Conservation (phyloP, 2,888 invertebrate species). For the Tiphia femorata region DNA sequence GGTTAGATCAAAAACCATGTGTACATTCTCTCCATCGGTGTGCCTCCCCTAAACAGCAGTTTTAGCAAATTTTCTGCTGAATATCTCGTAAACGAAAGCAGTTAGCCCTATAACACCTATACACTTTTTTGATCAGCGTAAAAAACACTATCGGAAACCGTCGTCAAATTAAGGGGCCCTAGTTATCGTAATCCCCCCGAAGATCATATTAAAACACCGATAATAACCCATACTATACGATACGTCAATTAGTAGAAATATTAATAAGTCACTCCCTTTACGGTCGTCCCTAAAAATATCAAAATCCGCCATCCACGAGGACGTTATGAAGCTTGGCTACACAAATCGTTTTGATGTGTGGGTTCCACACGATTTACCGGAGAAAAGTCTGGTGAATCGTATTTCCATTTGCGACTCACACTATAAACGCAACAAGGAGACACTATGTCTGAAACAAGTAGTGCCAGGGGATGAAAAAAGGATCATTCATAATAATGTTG, state of each 20-base stretch:
- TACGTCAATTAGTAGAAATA: constrained; percentile 1
- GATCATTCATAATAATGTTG: constrained; percentile 5
- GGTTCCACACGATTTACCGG: constrained; percentile 36
- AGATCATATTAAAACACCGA: not conserved
- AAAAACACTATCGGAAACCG: too few relatives aligned
- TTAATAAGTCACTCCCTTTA: too few relatives aligned
- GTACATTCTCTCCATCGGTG: too few relatives aligned
- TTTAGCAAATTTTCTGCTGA: too few relatives aligned
- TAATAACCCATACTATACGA: not conserved
- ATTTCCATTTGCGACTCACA: not conserved
- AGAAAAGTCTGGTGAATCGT: not conserved
- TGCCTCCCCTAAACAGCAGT: too few relatives aligned
- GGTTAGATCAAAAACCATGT: too few relatives aligned
- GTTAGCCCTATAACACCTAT: too few relatives aligned
- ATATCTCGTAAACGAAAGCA: too few relatives aligned
- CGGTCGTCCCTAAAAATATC: too few relatives aligned
- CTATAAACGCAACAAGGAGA: not conserved
- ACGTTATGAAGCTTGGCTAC: constrained; percentile 7
- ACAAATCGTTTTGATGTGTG: constrained; percentile 2
- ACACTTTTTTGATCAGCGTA: too few relatives aligned
- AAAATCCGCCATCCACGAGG: constrained; percentile 10
- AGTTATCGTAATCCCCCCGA: too few relatives aligned
- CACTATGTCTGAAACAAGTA: not conserved
- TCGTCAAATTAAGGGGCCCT: too few relatives aligned
- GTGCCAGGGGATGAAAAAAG: not conserved